A percentile compares a stretch with the other conserved stretches of the same genome.
Conservation (phyloP, 2,797 vertebrate species). For the Cercopithecus neglectus region DNA sequence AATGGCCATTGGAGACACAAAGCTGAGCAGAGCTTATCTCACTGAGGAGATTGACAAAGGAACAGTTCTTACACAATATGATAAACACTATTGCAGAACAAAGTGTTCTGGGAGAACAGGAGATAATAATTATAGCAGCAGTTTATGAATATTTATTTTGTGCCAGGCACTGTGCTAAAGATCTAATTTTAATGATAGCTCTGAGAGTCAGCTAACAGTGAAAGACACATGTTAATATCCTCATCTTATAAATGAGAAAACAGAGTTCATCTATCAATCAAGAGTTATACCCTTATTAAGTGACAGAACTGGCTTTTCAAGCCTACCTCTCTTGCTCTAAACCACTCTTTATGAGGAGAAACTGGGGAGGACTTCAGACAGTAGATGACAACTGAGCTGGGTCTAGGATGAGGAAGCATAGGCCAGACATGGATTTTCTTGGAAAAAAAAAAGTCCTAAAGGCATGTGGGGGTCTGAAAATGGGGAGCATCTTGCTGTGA, state of each 20-base stretch:
- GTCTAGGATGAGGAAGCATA: background rate
- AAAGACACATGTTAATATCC: background rate
- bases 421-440: background rate
- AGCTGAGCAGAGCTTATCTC: background rate
- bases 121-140: background rate
- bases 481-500: background rate
- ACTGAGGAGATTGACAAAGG: background rate
- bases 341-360: background rate
- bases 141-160: background rate
- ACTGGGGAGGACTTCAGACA: background rate
- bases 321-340: background rate
- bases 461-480: background rate
- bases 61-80: background rate
- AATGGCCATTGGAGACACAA: background rate
- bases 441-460: background rate
- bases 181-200: conserved; percentile 33
- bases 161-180: conserved; percentile 24
- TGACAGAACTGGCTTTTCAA: background rate
- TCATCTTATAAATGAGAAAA: conserved; percentile 35
- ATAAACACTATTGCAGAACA: background rate
- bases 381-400: background rate
- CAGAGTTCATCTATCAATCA: background rate
- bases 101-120: conserved; percentile 36
- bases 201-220: background rate
- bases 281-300: background rate